Evolutionary conservation across 2,113 vertebrate genomes (phyloP).

Genomic region (Diadophis punctatus): DNA sequence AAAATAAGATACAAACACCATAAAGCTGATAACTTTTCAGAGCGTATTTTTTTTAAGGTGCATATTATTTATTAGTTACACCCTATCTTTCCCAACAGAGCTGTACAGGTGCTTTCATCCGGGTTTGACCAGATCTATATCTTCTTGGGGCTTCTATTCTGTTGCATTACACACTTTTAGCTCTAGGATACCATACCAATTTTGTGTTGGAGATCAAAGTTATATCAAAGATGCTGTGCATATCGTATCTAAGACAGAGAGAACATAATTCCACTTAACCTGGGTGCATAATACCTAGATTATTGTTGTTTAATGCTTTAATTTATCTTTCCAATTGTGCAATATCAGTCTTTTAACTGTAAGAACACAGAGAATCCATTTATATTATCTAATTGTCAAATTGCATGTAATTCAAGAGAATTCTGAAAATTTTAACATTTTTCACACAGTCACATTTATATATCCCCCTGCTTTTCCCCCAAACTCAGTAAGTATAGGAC

Average conservation of each 20-base stretch:
- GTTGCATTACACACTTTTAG: background rate
- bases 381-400: background rate
- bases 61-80: background rate
- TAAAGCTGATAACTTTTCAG: background rate
- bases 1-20: background rate
- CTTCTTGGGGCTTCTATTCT: background rate
- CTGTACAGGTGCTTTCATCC: background rate
- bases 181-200: background rate
- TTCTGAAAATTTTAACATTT: background rate
- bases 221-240: background rate
- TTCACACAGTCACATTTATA: no score
- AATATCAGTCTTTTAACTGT: background rate
- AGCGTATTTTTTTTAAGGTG: background rate
- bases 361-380: background rate
- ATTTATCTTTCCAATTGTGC: background rate
- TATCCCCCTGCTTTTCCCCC: no score
- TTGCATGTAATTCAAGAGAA: background rate
- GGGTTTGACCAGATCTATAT: background rate
- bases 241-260: background rate
- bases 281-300: background rate
- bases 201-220: background rate
- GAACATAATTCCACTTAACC: background rate
- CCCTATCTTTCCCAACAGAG: background rate
- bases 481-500: no score
- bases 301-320: conserved; percentile 6